Evolutionary conservation across 2,113 vertebrate genomes (phyloP).

Genomic region (Orientallactaga bullata): DNA sequence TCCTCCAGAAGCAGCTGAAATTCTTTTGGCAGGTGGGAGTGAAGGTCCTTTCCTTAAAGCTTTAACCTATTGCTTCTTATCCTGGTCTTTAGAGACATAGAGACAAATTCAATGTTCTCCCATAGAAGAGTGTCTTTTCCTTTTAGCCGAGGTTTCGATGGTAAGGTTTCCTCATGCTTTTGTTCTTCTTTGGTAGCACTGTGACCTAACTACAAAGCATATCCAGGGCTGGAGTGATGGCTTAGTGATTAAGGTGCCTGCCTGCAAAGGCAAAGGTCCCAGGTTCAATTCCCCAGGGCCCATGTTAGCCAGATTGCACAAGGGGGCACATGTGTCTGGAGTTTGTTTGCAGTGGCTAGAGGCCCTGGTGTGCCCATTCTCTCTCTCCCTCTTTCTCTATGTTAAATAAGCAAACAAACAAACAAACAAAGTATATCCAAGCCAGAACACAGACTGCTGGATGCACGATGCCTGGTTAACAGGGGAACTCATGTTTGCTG

Average conservation of each 20-base stretch:
- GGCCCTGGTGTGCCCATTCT: no score
- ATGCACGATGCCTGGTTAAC: accelerated
- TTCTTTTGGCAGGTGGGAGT: neutral
- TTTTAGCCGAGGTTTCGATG: neutral
- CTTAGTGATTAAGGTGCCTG: no score
- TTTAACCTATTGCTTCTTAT: no score
- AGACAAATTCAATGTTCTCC: neutral
- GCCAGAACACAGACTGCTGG: neutral
- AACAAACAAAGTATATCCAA: neutral
- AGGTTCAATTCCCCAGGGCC: no score
- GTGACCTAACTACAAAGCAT: neutral
- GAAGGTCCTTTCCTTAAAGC: neutral
- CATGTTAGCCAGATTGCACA: no score
- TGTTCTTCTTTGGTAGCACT: neutral
- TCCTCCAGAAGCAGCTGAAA: neutral
- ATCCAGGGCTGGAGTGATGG: no score
- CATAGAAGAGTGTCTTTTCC: neutral
- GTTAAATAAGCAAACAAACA: no score
- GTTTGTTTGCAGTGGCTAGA: no score
- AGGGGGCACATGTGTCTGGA: no score
- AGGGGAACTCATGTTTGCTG: accelerated
- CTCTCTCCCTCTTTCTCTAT: no score
- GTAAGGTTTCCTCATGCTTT: neutral
- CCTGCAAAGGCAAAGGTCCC: no score
- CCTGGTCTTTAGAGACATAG: neutral